Conservation (phyloP, 2,113 vertebrate genomes). For the Dicaeum eximium region DNA sequence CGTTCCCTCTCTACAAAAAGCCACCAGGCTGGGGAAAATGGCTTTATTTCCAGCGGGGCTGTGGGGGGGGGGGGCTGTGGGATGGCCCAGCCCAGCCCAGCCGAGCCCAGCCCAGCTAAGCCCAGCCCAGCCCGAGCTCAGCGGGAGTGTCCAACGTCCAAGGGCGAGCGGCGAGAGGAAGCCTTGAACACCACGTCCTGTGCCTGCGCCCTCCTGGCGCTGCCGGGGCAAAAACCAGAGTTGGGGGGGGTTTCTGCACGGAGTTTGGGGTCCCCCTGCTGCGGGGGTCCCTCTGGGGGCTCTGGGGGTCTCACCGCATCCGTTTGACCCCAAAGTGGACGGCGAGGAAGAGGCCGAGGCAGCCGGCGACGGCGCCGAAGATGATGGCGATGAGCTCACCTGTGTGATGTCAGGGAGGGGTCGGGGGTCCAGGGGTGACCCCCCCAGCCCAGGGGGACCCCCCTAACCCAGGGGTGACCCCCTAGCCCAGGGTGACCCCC, state of each 20-base stretch:
- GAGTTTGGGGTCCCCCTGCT: accelerated
- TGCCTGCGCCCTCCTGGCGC: background rate
- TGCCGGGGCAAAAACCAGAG: background rate
- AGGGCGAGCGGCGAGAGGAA: background rate
- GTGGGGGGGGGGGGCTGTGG: background rate
- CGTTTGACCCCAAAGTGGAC: slow-evolving; percentile 30
- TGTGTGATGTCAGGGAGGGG: background rate
- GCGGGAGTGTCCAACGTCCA: background rate
- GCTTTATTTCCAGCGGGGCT: background rate
- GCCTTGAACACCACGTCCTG: slow-evolving; percentile 59
- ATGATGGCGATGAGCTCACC: slow-evolving; percentile 64
- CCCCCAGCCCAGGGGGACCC: too few species aligned
- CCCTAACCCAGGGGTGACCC: too few species aligned
- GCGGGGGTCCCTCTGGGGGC: accelerated
- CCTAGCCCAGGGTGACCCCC: too few species aligned
- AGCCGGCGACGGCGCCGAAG: slow-evolving; percentile 35
- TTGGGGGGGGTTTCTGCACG: background rate
- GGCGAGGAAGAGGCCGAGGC: slow-evolving; percentile 39
- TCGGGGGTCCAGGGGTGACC: background rate
- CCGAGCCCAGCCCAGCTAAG: too few species aligned
- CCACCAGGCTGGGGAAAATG: background rate
- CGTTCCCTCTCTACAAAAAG: background rate
- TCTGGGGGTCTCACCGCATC: slow-evolving; percentile 38
- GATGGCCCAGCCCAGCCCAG: too few species aligned
- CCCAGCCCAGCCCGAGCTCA: background rate